phyloP scores from a whole-genome alignment of 2,113 vertebrate species.

The Podilymbus podiceps region DNA sequence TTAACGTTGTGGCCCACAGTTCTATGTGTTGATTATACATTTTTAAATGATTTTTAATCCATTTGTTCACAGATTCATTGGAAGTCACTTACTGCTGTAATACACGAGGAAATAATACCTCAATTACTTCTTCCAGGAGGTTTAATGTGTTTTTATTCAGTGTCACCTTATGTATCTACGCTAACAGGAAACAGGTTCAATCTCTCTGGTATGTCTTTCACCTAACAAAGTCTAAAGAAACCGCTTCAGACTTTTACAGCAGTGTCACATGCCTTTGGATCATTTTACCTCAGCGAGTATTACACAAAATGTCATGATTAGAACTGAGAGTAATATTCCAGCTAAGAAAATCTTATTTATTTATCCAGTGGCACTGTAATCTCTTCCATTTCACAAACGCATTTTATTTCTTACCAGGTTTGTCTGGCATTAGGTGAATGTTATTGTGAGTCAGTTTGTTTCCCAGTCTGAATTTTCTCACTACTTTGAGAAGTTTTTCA shows the following conservation, averaged over 20 bases:
- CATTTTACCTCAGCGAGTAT: neutral
- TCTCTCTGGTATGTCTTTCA: neutral
- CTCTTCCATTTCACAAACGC: neutral
- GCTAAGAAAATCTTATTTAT: neutral
- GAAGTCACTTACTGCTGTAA: neutral
- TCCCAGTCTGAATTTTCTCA: neutral
- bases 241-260: neutral
- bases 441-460: neutral
- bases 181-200: neutral
- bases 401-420: neutral
- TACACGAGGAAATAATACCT: neutral
- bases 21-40: neutral
- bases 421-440: neutral
- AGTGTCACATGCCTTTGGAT: neutral
- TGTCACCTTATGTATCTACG: neutral
- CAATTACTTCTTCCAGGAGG: neutral
- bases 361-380: neutral
- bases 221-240: neutral
- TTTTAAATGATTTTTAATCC: neutral
- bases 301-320: neutral
- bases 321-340: neutral
- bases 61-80: neutral
- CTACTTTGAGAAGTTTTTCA: neutral
- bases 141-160: neutral
- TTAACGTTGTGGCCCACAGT: neutral